phyloP scores from a whole-genome alignment of 2,797 vertebrate species.

The Lacerta agilis region DNA sequence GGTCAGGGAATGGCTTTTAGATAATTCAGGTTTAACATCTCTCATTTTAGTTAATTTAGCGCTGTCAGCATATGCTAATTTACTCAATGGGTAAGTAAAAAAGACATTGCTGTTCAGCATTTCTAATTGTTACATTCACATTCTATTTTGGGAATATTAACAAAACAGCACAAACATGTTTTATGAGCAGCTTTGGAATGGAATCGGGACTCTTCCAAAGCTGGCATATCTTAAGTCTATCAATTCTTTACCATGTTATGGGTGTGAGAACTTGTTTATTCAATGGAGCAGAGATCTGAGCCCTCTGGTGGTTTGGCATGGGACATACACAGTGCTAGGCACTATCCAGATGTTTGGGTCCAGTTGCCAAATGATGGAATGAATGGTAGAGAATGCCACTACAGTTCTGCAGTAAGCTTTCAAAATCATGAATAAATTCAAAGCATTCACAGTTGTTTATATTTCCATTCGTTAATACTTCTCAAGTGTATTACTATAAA shows the following conservation, averaged over 20 bases:
- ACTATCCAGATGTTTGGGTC: neutral
- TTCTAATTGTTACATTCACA: neutral
- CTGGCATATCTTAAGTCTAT: neutral
- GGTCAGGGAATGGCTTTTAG: neutral
- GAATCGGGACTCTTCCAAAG: neutral
- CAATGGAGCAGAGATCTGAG: neutral
- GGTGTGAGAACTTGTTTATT: neutral
- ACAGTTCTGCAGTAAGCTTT: neutral
- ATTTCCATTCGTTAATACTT: slow-evolving; percentile 47
- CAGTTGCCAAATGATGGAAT: neutral
- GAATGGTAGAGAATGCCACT: neutral
- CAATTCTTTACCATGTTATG: neutral
- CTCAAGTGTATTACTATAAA: slow-evolving; percentile 49
- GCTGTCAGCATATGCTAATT: neutral
- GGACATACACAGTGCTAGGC: neutral
- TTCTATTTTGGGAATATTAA: neutral
- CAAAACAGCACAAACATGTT: neutral
- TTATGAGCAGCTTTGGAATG: neutral
- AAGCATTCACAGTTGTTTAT: slow-evolving; percentile 30
- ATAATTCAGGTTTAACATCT: neutral
- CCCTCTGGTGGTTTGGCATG: neutral
- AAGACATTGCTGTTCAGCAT: neutral
- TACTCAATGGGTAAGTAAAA: neutral
- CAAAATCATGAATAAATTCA: slow-evolving; percentile 44
- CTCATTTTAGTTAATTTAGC: neutral